Evolutionary conservation across 2,797 vertebrate genomes (phyloP).

Genomic region (Falco biarmicus): DNA sequence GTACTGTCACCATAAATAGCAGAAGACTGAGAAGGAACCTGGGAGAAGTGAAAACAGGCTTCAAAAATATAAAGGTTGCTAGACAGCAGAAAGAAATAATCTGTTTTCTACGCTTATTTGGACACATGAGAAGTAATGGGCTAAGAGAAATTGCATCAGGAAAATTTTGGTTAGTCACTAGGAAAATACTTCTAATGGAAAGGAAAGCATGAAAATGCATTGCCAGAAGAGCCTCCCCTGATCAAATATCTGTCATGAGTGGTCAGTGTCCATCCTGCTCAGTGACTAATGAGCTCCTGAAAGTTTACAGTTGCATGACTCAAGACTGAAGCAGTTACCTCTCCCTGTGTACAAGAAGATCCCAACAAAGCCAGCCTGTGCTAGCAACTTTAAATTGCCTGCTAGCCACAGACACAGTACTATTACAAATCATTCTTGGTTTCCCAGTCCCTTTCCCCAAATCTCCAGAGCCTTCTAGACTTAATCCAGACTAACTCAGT

Average conservation of each 20-base stretch:
- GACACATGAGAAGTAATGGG: not conserved
- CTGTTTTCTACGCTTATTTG: not conserved
- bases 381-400: not conserved
- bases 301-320: not conserved
- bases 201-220: not conserved
- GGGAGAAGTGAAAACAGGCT: not conserved
- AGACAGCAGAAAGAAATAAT: not conserved
- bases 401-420: not conserved
- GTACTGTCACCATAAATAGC: not conserved
- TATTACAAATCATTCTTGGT: not conserved
- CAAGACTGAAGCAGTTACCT: not conserved
- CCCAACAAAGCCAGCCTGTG: not conserved
- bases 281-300: not conserved
- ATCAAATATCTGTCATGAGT: not conserved
- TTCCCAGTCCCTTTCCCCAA: not conserved
- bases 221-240: not conserved
- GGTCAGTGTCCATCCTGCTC: not conserved
- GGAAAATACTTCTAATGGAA: conserved; percentile 16
- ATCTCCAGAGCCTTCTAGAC: not conserved
- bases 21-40: not conserved
- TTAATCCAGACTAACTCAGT: not conserved
- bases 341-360: not conserved
- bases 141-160: not conserved
- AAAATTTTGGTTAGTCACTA: not conserved
- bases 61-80: not conserved